Evolutionary conservation across 2,797 vertebrate species (phyloP), one percentile per base, ranked within the genome.

Genomic region (Melanotaenia parkinsoni): DNA sequence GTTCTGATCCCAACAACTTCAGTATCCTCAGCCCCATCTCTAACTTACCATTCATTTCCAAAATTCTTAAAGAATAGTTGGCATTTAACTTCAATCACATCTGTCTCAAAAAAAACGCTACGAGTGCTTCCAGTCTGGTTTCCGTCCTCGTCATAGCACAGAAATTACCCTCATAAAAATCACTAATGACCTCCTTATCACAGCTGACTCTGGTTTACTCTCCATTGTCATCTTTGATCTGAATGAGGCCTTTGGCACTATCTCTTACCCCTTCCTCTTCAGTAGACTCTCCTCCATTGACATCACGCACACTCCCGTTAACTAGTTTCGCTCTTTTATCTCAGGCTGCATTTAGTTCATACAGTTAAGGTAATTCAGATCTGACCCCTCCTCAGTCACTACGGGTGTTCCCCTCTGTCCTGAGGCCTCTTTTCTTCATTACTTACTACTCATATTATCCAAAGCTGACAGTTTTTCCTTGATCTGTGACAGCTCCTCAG

Each of bases 161-260:
- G 18, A 13, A 33, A 22, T 28, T 22, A 30, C 9, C 18, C 43
- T 32, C 18, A 3, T 61, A 9, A 50, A 50, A 50, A 50, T 63
- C 6, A 22, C 5, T 3, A 22, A 32, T 33, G 43, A 50, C 3
- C 30, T 50, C 4, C 30, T 63, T n/a, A 33, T 22, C 22, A 20
- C 5, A 28, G 16, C 26, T 20, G 38, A 40, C 26, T 60, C 32
- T 14, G 28, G 18, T 47, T 32, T n/a, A 22, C 11, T 50, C 18
- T 33, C 20, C n/a, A 33, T 64, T 35, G 18, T 30, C 16, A 45
- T 62, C 22, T 40, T 47, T 63, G 40, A 63, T n/a, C 43, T 50
- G 18, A 47, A 10, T n/a, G 43, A 10, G 13, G 30, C 61, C 1
- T 10, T 30, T 20, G 22, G 40, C 24, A 28, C 22, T 5, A 38